These are phyloP conservation scores for Himalopsyche anomala DNA, from an alignment of 2,888 invertebrate genomes.

Conservation along the genomic window DNA sequence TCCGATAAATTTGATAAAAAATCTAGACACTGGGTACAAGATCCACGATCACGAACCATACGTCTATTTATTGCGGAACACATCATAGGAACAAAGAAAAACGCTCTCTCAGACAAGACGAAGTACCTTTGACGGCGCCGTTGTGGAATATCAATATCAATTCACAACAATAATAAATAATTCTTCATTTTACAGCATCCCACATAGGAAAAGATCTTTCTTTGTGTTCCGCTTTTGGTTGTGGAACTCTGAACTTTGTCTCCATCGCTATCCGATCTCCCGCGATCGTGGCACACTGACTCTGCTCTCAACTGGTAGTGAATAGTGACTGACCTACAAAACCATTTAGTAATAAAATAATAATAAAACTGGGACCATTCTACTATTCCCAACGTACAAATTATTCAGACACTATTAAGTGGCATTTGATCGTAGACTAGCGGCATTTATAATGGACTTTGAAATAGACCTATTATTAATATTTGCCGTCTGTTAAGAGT, in stretches of 20 bases:
- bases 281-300: conserved; percentile 3
- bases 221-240: conserved; percentile 20
- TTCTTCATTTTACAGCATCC: conserved; percentile 14
- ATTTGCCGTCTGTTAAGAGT: background rate
- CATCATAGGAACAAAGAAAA: background rate
- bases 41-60: conserved; percentile 11
- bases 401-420: conserved; percentile 21
- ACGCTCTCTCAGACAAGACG: background rate
- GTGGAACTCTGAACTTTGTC: conserved; percentile 16
- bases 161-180: conserved; percentile 14
- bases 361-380: conserved; percentile 28
- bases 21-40: background rate
- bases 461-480: background rate
- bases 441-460: background rate
- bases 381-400: background rate
- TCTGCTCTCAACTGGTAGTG: background rate
- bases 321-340: conserved; percentile 34
- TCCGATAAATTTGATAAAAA: background rate
- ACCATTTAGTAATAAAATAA: conserved; percentile 25
- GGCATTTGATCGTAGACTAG: background rate
- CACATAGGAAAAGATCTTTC: conserved; percentile 9
- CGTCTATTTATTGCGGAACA: background rate
- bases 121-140: background rate
- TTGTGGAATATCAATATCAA: background rate
- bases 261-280: background rate